phyloP scores from a whole-genome alignment of 2,797 vertebrate species.

The Iguana delicatissima region DNA sequence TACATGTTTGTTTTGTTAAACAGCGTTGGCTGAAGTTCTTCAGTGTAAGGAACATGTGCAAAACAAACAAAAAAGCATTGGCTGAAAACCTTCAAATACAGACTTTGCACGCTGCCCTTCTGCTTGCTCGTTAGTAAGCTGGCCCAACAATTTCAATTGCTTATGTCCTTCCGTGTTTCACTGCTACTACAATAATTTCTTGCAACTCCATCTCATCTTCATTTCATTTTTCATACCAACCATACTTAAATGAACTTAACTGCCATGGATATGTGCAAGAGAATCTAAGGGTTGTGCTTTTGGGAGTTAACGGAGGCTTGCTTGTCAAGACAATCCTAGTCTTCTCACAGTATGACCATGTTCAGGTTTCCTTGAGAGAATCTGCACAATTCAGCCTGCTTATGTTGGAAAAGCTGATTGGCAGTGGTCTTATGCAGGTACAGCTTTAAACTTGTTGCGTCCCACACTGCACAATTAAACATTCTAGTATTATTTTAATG shows the following conservation, averaged over 20 bases:
- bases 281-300: background rate
- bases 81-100: background rate
- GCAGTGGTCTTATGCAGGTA: background rate
- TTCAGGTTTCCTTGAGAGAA: background rate
- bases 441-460: too few relatives aligned
- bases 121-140: background rate
- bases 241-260: background rate
- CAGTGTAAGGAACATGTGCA: background rate
- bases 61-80: background rate
- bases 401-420: background rate
- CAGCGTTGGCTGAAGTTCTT: background rate
- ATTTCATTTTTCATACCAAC: background rate
- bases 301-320: background rate
- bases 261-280: background rate
- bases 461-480: too few relatives aligned
- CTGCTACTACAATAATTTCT: background rate
- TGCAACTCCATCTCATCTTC: background rate
- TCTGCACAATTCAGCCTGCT: background rate
- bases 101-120: background rate
- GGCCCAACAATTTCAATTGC: background rate
- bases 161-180: too few relatives aligned
- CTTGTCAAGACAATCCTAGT: background rate
- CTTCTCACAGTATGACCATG: background rate
- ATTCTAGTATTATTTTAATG: too few relatives aligned
- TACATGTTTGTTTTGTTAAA: background rate